Conservation (phyloP, 92 coral and sea anemone genomes). For the Palythoa grandis region DNA sequence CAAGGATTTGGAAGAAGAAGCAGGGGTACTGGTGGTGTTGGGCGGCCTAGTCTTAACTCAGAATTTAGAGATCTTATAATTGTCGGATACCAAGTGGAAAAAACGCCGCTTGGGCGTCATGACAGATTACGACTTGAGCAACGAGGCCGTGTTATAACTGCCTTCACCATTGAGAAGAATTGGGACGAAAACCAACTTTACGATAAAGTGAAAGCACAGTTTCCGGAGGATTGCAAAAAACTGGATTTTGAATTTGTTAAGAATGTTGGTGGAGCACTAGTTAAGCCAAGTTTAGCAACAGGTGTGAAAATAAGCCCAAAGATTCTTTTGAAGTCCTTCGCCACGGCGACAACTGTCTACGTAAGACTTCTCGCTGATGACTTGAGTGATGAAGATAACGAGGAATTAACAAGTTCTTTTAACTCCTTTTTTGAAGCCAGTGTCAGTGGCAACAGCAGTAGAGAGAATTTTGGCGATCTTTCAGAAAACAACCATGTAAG, state of each 20-base stretch:
- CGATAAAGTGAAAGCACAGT: constrained; percentile 54
- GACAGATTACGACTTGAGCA: not conserved
- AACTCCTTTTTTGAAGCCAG: not conserved
- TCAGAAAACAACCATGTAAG: not conserved
- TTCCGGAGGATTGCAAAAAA: constrained; percentile 57
- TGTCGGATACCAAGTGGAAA: not conserved
- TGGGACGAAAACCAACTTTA: constrained; percentile 40
- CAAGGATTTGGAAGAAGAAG: not conserved
- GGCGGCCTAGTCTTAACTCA: not conserved
- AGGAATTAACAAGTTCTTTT: constrained; percentile 9
- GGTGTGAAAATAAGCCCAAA: constrained; percentile 50
- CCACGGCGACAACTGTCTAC: constrained; percentile 42
- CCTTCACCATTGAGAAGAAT: constrained; percentile 2
- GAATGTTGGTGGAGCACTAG: constrained; percentile 34
- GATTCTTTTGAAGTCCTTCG: constrained; percentile 48
- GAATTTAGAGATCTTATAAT: not conserved
- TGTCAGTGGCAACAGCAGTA: not conserved
- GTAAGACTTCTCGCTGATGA: constrained; percentile 47
- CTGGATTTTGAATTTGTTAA: constrained; percentile 59
- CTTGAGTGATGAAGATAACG: constrained; percentile 30
- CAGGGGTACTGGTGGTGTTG: not conserved
- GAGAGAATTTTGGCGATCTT: not conserved
- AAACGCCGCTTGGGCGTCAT: constrained; percentile 13
- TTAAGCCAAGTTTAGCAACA: constrained; percentile 50
- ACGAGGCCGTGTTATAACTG: not conserved